A percentile compares a stretch with the other conserved stretches of the same genome.
Conservation (phyloP, 2,888 invertebrate species). For the Trimorus sp. region DNA sequence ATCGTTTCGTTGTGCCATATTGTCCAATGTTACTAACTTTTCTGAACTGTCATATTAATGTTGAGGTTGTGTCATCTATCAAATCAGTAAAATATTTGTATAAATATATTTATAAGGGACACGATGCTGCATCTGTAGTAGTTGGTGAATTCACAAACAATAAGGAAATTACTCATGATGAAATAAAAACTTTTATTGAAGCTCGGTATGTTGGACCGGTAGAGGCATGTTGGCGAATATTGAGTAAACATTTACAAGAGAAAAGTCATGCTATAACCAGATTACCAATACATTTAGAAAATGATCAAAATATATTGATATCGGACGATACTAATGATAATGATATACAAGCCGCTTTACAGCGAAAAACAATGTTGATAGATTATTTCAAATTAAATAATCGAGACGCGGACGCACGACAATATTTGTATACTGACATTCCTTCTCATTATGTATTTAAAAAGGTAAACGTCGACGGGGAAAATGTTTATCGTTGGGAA, state of each 20-base stretch:
- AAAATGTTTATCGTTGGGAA: background rate
- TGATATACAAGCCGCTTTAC: background rate
- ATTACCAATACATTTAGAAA: background rate
- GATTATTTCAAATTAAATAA: background rate
- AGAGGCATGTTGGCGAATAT: background rate
- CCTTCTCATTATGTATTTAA: slow-evolving; percentile 1
- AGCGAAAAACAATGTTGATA: background rate
- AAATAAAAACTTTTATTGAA: slow-evolving; percentile 55
- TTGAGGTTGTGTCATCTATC: slow-evolving; percentile 70
- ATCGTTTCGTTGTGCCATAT: slow-evolving; percentile 73
- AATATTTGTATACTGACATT: background rate
- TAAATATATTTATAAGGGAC: no score
- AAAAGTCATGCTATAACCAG: no score
- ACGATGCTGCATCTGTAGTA: slow-evolving; percentile 4
- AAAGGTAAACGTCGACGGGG: background rate
- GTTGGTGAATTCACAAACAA: slow-evolving; percentile 3
- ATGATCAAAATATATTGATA: background rate
- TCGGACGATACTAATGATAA: background rate
- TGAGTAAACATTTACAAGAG: background rate
- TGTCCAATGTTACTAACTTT: slow-evolving; percentile 27
- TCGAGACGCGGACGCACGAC: background rate
- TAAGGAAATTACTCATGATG: slow-evolving; percentile 57
- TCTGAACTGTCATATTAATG: no score
- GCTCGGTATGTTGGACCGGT: slow-evolving; percentile 65
- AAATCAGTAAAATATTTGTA: no score